Evolutionary conservation across 2,113 vertebrate species (phyloP).

Genomic region (Perca schrenkii): DNA sequence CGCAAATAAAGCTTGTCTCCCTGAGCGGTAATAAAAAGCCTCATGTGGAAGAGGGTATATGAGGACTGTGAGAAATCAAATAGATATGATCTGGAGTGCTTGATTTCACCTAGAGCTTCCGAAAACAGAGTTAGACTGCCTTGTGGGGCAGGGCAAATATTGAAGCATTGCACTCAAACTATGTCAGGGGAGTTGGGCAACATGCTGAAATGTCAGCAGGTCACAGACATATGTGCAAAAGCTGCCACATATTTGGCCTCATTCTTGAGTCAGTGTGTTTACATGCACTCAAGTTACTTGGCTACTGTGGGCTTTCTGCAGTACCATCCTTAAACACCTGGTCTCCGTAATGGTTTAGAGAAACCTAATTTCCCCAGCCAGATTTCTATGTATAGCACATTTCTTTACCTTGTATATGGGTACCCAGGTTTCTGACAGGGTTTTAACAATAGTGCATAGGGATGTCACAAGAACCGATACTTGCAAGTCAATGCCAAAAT

Average conservation of each 20-base stretch:
- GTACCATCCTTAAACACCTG: background rate
- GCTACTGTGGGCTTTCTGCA: background rate
- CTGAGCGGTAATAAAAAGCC: constrained; percentile 76
- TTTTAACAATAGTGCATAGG: background rate
- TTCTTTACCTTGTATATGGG: background rate
- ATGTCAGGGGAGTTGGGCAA: constrained; percentile 44
- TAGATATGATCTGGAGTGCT: constrained; percentile 75
- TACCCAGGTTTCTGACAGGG: background rate
- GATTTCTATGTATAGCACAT: background rate
- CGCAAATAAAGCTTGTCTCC: constrained; percentile 81
- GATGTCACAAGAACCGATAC: too few relatives aligned
- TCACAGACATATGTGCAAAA: constrained; percentile 9
- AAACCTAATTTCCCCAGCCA: background rate
- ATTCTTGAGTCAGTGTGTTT: background rate
- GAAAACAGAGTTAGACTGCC: constrained; percentile 24
- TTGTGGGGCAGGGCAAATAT: constrained; percentile 44
- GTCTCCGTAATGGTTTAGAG: background rate
- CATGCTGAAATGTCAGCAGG: constrained; percentile 38
- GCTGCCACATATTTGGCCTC: background rate
- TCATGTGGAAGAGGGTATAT: constrained; percentile 73
- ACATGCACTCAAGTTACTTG: background rate
- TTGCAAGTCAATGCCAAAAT: too few relatives aligned
- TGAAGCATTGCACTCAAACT: constrained; percentile 26
- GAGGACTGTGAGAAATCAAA: constrained; percentile 77
- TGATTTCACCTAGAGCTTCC: constrained; percentile 53